Conservation (phyloP, 2,888 invertebrate species). For the Agonum fuliginosum region DNA sequence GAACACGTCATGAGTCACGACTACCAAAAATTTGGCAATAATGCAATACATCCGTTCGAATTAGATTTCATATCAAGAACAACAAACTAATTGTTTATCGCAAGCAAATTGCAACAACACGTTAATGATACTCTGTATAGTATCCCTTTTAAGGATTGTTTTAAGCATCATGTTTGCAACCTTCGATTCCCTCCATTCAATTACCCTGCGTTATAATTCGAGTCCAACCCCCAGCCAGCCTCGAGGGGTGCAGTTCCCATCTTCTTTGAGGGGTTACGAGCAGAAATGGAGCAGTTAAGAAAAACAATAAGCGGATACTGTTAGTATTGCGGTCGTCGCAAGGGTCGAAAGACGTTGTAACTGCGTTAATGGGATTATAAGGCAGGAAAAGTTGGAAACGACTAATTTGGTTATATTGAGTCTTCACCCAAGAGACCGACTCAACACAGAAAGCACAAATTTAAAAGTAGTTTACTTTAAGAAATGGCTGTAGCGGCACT, state of each 20-base stretch:
- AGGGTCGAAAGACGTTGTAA: conserved; percentile 32
- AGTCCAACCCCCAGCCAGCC: no score
- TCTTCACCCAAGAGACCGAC: conserved; percentile 3
- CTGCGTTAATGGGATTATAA: conserved; percentile 46
- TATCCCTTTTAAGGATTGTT: no score
- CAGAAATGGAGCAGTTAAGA: conserved; percentile 41
- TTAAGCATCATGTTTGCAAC: background rate
- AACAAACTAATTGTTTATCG: no score
- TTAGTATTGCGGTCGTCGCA: conserved; percentile 10
- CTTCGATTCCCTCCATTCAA: conserved; percentile 14
- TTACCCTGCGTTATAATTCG: background rate
- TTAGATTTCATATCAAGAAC: no score
- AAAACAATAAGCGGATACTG: conserved; percentile 51
- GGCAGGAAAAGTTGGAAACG: conserved; percentile 40
- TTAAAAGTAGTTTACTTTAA: conserved; percentile 39
- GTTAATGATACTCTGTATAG: background rate
- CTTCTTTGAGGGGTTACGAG: conserved; percentile 3
- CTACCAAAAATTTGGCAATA: no score
- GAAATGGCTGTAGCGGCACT: background rate
- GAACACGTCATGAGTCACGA: no score
- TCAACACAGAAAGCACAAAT: conserved; percentile 5
- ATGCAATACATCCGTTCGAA: no score
- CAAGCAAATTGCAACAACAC: background rate
- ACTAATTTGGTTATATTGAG: conserved; percentile 52
- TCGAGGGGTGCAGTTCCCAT: conserved; percentile 11